A percentile compares a stretch with the other conserved stretches of the same genome.
Evolutionary conservation across 2,888 invertebrate genomes (phyloP).

Genomic region (Cyclophora punctaria): DNA sequence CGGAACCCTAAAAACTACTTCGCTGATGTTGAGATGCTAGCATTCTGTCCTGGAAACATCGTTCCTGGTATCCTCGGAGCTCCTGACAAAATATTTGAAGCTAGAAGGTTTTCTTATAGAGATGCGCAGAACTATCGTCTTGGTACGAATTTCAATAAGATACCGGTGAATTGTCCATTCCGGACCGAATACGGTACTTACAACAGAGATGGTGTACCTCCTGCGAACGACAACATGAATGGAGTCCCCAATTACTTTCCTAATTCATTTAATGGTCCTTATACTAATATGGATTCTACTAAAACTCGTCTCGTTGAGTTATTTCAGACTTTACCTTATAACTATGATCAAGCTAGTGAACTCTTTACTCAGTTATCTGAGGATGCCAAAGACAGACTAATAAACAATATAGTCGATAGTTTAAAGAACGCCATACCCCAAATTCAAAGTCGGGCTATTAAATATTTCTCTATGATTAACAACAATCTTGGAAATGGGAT

Average conservation of each 20-base stretch:
- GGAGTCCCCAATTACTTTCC: conserved; percentile 94
- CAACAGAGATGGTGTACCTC: conserved; percentile 87
- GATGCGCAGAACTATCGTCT: conserved; percentile 89
- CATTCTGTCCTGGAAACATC: conserved; percentile 88
- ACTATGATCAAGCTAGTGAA: conserved; percentile 86
- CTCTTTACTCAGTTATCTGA: conserved; percentile 86
- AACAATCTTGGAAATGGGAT: conserved; percentile 80
- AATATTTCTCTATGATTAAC: conserved; percentile 86
- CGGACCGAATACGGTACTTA: conserved; percentile 77
- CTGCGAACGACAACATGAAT: conserved; percentile 81
- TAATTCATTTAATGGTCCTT: conserved; percentile 91
- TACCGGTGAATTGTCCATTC: conserved; percentile 94
- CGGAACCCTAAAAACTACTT: conserved; percentile 91
- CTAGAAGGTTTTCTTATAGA: conserved; percentile 85
- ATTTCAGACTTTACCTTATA: conserved; percentile 84
- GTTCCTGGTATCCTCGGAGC: conserved; percentile 91
- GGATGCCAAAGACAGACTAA: conserved; percentile 82
- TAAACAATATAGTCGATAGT: conserved; percentile 85
- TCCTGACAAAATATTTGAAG: conserved; percentile 90
- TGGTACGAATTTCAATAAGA: conserved; percentile 89
- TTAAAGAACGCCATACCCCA: conserved; percentile 83
- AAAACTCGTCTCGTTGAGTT: conserved; percentile 62
- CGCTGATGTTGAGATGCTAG: conserved; percentile 90
- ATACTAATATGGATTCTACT: conserved; percentile 75
- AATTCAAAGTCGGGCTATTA: conserved; percentile 75